These are phyloP conservation scores for Patella ulyssiponensis DNA, from an alignment of 2,888 invertebrate genomes.

Conservation along the genomic window DNA sequence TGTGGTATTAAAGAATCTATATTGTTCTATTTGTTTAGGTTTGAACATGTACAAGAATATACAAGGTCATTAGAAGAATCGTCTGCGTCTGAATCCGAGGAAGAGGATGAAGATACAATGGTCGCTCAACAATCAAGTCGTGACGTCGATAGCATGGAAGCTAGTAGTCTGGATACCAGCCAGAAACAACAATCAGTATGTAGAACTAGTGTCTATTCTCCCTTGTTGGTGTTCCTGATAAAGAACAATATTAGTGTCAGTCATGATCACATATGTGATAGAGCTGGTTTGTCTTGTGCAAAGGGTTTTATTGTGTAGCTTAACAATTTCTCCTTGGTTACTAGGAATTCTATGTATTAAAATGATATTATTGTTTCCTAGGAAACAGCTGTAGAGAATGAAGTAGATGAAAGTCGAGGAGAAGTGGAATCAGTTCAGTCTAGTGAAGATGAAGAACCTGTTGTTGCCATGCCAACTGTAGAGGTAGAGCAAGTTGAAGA, in stretches of 20 bases:
- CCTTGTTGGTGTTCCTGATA: neutral
- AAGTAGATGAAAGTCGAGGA: too few relatives aligned
- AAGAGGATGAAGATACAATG: slow-evolving; percentile 35
- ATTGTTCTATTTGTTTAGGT: slow-evolving; percentile 36
- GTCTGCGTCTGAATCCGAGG: slow-evolving; percentile 56
- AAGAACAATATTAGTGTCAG: too few relatives aligned
- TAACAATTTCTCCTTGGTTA: too few relatives aligned
- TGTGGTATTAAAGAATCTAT: too few relatives aligned
- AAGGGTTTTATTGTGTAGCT: too few relatives aligned
- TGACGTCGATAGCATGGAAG: slow-evolving; percentile 27
- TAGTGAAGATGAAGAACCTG: too few relatives aligned
- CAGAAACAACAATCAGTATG: slow-evolving; percentile 7
- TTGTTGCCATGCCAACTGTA: neutral
- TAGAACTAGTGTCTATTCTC: neutral
- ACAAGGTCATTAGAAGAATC: slow-evolving; percentile 57
- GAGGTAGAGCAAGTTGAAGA: neutral
- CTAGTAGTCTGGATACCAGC: neutral
- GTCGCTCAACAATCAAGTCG: slow-evolving; percentile 29
- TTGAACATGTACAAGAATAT: slow-evolving; percentile 67
- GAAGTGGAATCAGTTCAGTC: too few relatives aligned
- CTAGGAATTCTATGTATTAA: too few relatives aligned
- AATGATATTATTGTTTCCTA: too few relatives aligned
- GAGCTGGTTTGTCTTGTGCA: too few relatives aligned
- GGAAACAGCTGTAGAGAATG: too few relatives aligned
- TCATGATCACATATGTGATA: too few relatives aligned